Evolutionary conservation across 2,888 invertebrate species (phyloP).

Genomic region (Nephrocerus scutellatus): DNA sequence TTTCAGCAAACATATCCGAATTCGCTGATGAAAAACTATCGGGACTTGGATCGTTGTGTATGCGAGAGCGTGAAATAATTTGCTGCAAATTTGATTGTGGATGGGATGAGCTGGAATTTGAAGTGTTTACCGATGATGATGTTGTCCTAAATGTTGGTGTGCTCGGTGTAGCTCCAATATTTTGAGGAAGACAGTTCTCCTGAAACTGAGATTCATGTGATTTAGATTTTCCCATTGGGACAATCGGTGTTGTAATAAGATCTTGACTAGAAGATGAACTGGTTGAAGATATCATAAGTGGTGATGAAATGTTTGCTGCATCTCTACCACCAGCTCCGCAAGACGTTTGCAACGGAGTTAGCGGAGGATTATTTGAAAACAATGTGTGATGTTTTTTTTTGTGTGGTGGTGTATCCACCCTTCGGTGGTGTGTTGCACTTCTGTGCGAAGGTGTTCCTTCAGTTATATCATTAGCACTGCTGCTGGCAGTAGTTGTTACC

Average conservation of each 20-base stretch:
- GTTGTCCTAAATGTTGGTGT: conserved; percentile 31
- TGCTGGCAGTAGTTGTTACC: conserved; percentile 22
- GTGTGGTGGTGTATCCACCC: conserved; percentile 62
- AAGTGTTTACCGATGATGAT: conserved; percentile 32
- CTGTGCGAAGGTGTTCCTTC: no score
- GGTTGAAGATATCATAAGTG: conserved; percentile 18
- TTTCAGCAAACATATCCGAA: conserved; percentile 39
- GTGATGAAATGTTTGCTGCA: no score
- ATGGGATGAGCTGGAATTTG: conserved; percentile 18
- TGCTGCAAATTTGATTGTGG: conserved; percentile 22
- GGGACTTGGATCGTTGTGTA: conserved; percentile 47
- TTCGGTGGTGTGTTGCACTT: conserved; percentile 40
- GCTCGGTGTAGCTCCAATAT: conserved; percentile 50
- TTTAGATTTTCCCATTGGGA: conserved; percentile 72
- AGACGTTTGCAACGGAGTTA: conserved; percentile 33
- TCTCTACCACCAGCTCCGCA: no score
- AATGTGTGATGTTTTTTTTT: conserved; percentile 64
- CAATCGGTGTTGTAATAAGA: conserved; percentile 48
- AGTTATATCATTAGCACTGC: conserved; percentile 23
- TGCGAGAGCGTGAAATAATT: conserved; percentile 33
- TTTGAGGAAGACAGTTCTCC: conserved; percentile 33
- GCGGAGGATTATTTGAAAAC: conserved; percentile 42
- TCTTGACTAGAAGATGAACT: conserved; percentile 27
- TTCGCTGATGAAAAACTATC: conserved; percentile 43
- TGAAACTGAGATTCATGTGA: conserved; percentile 85